These are phyloP conservation scores for Saturnia pavonia DNA, from an alignment of 2,888 invertebrate species.

Conservation along the genomic window DNA sequence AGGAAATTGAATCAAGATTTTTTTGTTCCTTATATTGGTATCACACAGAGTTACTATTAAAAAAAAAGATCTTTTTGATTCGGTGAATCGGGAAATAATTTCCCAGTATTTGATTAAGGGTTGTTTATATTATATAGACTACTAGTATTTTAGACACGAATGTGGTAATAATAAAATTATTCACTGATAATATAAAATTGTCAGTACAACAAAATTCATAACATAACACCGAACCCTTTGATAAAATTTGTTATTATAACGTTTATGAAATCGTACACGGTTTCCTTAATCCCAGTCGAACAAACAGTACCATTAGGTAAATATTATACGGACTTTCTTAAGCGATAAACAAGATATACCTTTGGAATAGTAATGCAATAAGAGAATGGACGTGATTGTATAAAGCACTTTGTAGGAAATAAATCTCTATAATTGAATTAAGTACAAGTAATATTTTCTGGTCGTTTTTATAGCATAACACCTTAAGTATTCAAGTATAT, in stretches of 20 bases:
- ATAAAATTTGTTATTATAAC: slow-evolving; percentile 12
- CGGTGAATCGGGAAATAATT: no score
- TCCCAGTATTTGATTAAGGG: no score
- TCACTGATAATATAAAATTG: background rate
- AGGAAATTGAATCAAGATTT: no score
- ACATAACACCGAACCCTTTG: no score
- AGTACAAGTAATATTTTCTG: background rate
- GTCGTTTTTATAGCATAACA: background rate
- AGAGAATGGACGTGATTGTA: slow-evolving; percentile 30
- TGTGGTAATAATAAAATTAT: background rate
- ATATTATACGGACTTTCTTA: slow-evolving; percentile 21
- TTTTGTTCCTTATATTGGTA: no score
- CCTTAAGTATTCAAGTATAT: background rate
- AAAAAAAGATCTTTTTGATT: no score
- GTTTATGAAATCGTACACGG: slow-evolving; percentile 16
- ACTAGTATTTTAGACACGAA: no score
- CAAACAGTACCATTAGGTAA: slow-evolving; percentile 33
- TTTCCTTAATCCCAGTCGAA: slow-evolving; percentile 21
- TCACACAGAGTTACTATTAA: no score
- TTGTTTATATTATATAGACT: no score
- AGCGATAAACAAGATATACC: slow-evolving; percentile 31
- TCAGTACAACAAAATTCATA: background rate
- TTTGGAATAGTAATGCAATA: slow-evolving; percentile 30
- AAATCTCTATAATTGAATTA: slow-evolving; percentile 25
- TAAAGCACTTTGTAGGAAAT: slow-evolving; percentile 34